Percentiles rank a stretch among this genome's conserved stretches.
phyloP scores from a whole-genome alignment of 2,797 vertebrate species.

The Tympanoctomys barrerae region DNA sequence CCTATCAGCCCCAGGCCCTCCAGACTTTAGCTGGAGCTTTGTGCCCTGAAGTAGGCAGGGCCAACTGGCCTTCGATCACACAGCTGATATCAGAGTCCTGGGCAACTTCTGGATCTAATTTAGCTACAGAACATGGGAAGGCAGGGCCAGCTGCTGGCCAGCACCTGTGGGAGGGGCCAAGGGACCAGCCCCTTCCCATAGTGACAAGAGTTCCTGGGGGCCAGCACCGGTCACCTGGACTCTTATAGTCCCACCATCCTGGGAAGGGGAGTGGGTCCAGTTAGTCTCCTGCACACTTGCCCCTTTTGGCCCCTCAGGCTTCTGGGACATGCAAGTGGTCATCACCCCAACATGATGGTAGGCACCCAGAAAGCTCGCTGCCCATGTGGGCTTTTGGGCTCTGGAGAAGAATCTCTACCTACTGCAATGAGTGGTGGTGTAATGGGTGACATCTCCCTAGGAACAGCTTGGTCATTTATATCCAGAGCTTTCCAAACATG shows the following conservation, averaged over 20 bases:
- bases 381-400: neutral
- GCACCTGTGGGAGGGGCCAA: constrained; percentile 52
- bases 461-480: neutral
- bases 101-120: constrained; percentile 89
- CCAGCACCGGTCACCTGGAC: neutral
- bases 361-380: neutral
- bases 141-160: neutral
- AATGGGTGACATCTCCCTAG: neutral
- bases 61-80: constrained; percentile 78
- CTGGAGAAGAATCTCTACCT: neutral
- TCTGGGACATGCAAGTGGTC: neutral
- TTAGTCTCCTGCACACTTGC: neutral
- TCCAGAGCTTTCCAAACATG: neutral
- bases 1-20: constrained; percentile 50
- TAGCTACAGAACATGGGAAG: constrained; percentile 81
- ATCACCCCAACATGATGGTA: fast-evolving
- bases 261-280: neutral
- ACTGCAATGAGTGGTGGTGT: neutral
- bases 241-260: neutral
- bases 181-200: constrained; percentile 51
- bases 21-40: constrained; percentile 47
- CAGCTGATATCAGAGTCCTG: constrained; percentile 87
- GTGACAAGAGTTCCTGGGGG: constrained; percentile 77
- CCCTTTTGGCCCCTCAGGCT: neutral
- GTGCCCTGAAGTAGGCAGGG: constrained; percentile 68